Conservation (phyloP, 2,113 vertebrate species). For the Melanotaenia duboulayi region DNA sequence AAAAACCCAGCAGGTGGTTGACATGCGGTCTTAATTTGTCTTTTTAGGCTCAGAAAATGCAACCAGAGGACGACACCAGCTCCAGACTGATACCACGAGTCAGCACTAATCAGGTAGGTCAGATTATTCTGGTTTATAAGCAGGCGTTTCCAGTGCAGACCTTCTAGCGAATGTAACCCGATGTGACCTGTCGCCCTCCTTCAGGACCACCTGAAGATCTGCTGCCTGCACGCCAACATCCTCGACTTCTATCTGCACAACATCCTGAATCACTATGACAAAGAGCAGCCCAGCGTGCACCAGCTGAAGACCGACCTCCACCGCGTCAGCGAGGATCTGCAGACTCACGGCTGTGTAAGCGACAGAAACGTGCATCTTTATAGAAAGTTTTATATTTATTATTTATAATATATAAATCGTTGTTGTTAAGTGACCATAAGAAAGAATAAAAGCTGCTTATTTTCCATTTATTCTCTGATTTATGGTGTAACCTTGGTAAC, state of each 20-base stretch:
- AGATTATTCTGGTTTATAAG: background rate
- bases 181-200: conserved; percentile 2
- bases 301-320: conserved; percentile 56
- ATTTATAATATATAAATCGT: too few species aligned
- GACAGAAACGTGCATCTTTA: too few species aligned
- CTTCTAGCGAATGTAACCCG: background rate
- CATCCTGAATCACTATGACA: conserved; percentile 44
- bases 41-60: conserved; percentile 48
- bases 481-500: too few species aligned
- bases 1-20: background rate
- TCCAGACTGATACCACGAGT: conserved; percentile 31
- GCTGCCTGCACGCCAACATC: conserved; percentile 79
- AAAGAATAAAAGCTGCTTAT: too few species aligned
- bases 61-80: conserved; percentile 48
- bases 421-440: too few species aligned
- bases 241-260: conserved; percentile 73
- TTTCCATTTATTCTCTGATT: too few species aligned
- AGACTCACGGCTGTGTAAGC: conserved; percentile 66
- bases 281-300: conserved; percentile 29
- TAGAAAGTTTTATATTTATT: too few species aligned
- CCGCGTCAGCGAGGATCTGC: conserved; percentile 67
- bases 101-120: too few species aligned
- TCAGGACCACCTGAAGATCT: conserved; percentile 63
- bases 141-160: background rate
- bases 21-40: background rate